Base-by-base conservation (phyloP, 2,797 vertebrate genomes). In the Simalia tracyae region DNA sequence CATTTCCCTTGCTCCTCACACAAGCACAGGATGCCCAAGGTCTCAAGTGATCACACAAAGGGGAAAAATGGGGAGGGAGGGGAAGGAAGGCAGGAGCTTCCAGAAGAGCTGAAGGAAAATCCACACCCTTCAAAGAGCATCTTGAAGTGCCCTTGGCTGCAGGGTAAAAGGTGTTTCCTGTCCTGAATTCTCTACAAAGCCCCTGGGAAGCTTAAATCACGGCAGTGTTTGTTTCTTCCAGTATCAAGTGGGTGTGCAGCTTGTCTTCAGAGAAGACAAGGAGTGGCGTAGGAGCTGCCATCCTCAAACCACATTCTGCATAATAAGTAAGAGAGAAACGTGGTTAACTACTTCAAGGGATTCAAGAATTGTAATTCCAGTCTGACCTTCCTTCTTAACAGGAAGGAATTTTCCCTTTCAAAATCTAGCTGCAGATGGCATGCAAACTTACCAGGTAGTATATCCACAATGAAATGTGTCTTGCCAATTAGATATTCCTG, bases 21-120 rank as follows among this genome's bases (percentile, higher is more conserved):
- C 76, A 94, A 93, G 95, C 94, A 97, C 96, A 96, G 97, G 97
- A 97, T 96, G 96, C 92, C 0, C 89, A 2, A 50, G 95, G 96
- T 96, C 96, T 96, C 86, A 64, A 60, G 90, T 93, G 96, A 95
- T 96, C 96, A 96, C 0, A 0, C 63, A 94, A 94, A 96, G 64
- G 95, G 96, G 97, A 15, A 14, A 50, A 8, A 86, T 60, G 36
- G 26, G 64, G 89, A 59, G 81, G 91, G 93, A 94, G 54, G 57
- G 56, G 60, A 94, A 94, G 95, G 96, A 96, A 97, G 96, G 95
- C 89, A 89, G 89, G 15, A 95, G 93, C 57, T 96, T 96, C 95
- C 94, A 96, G 93, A 57, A 86, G 90, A 94, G 46, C 94, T 86
- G 84, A 42, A 95, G 94, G 95, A 96, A 96, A 96, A 96, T 90